Evolutionary conservation across 2,113 vertebrate species (phyloP), one percentile per base, ranked within the genome.

Genomic region (Aix galericulata): DNA sequence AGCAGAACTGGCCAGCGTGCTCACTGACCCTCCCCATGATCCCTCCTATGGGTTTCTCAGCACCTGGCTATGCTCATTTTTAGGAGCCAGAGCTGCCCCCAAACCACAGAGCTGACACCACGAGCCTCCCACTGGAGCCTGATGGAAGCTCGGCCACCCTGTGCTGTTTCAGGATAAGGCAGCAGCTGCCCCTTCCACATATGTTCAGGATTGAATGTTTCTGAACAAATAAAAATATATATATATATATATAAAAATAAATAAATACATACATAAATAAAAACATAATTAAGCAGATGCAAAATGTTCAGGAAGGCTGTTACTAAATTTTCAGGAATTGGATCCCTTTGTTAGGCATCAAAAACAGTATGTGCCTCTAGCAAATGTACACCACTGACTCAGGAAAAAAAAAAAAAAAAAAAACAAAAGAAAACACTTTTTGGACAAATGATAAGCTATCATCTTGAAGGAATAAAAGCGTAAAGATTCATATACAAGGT

Each of bases 71-170:
- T 13, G 23, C 50, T 13, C 22, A 23, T 3, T 78, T 16, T 32
- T 29, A 17, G 20, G n/a, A 53, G 31, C 7, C 52, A 60, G 8
- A 11, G 46, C 31, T 1, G 0, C 44, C 23, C 27, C 52, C 66
- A 34, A 29, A 78, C 8, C 50, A 29, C 27, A 2, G 17, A 46
- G 15, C 26, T 66, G 58, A 31, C 36, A 64, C 16, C 3, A n/a
- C 55, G 42, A 40, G 13, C 36, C 18, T 27, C 36, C 32, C 64
- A 59, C 34, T n/a, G 34, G 73, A 71, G 36, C 20, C 16, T 9
- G 42, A 18, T 0, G 0, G 32, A 42, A 55, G 18, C 21, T 23
- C 9, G 6, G 38, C 7, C 4, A 0, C 3, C 0, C 22, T 23
- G 27, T 26, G 58, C 23, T 2, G 1, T 25, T 38, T 29, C 50